These are phyloP conservation scores for human DNA, from an alignment of 2,113 vertebrate genomes.

Conservation along the genomic window DNA sequence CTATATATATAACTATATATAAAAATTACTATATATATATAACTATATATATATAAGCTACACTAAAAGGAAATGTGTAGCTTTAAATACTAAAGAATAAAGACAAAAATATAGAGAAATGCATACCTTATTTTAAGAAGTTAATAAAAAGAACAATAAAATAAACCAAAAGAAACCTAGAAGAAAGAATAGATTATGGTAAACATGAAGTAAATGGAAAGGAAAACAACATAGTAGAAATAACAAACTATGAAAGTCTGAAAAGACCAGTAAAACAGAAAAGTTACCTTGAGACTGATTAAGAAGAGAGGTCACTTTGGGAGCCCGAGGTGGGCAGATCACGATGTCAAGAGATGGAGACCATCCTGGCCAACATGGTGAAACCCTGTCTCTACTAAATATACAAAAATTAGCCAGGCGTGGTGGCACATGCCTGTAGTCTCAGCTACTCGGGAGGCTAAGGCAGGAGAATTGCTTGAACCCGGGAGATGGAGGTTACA, in stretches of 20 bases:
- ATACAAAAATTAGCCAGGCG: too few species aligned
- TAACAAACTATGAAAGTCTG: background rate
- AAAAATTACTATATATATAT: background rate
- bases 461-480: too few species aligned
- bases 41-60: background rate
- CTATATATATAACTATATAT: background rate
- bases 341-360: too few species aligned
- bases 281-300: background rate
- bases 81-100: background rate
- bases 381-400: too few species aligned
- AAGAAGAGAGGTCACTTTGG: too few species aligned
- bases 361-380: too few species aligned
- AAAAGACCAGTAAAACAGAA: background rate
- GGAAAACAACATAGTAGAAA: background rate
- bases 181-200: background rate
- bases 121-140: background rate
- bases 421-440: too few species aligned
- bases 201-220: constrained; percentile 11
- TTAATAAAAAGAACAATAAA: background rate
- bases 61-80: background rate
- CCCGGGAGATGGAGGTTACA: too few species aligned
- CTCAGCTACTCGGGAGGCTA: too few species aligned
- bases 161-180: background rate
- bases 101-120: background rate
- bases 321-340: too few species aligned